These are phyloP conservation scores for Rattus norvegicus DNA, from an alignment of 2,113 vertebrate genomes.

Conservation along the genomic window DNA sequence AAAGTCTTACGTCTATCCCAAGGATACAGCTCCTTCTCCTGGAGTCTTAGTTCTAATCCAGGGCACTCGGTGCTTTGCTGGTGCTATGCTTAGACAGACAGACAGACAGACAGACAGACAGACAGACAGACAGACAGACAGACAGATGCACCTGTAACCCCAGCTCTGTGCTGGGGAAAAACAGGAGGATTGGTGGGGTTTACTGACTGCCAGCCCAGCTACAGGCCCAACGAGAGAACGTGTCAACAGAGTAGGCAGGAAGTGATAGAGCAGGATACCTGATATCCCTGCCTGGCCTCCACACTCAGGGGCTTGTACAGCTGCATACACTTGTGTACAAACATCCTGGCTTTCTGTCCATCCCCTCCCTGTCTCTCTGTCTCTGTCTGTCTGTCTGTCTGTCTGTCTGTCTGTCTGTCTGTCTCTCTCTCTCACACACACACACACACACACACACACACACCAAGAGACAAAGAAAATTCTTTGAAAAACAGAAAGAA, in stretches of 20 bases:
- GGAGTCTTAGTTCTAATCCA: background rate
- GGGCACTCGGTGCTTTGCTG: background rate
- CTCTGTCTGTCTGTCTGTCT: too few relatives aligned
- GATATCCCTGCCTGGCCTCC: background rate
- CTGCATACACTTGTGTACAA: background rate
- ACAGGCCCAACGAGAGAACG: background rate
- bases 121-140: background rate
- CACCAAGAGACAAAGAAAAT: background rate
- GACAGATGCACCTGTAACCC: background rate
- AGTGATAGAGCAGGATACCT: background rate
- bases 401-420: too few relatives aligned
- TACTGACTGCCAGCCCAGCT: background rate
- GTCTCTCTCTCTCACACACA: too few relatives aligned
- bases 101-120: background rate
- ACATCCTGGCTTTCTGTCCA: background rate
- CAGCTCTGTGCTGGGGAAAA: background rate
- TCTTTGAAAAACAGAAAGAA: conserved; percentile 38
- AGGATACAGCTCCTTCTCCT: background rate
- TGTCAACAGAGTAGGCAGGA: background rate
- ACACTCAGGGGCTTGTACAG: background rate
- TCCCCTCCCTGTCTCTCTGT: too few relatives aligned
- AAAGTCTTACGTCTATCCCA: background rate
- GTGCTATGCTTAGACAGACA: background rate
- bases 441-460: background rate
- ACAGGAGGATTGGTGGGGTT: background rate